phyloP scores from a whole-genome alignment of 1,140 invertebrate species.

The Rhyacophila brunnea region DNA sequence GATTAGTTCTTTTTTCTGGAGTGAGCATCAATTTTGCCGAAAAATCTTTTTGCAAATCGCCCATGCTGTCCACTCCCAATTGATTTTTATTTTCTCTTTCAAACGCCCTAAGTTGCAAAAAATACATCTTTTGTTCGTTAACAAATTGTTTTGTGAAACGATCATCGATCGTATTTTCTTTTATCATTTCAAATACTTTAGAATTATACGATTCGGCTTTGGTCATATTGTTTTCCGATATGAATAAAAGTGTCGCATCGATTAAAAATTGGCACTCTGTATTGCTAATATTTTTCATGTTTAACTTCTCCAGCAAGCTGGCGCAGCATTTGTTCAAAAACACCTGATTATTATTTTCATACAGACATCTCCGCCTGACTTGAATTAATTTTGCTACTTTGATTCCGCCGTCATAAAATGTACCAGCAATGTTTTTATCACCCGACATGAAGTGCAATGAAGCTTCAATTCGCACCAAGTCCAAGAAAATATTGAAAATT shows the following conservation, averaged over 20 bases:
- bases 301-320: slow-evolving; percentile 2
- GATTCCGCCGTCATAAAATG: slow-evolving; percentile 24
- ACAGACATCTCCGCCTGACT: slow-evolving; percentile 9
- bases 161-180: neutral
- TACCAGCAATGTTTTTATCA: slow-evolving; percentile 10
- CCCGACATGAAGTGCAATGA: slow-evolving; percentile 24
- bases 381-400: slow-evolving; percentile 19
- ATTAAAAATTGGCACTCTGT: slow-evolving; percentile 21
- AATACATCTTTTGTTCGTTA: slow-evolving; percentile 26
- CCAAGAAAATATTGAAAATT: slow-evolving; percentile 12
- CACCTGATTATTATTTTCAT: slow-evolving; percentile 3
- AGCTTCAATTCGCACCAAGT: slow-evolving; percentile 14
- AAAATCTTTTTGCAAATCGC: slow-evolving; percentile 18
- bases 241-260: slow-evolving; percentile 18
- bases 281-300: slow-evolving; percentile 6
- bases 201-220: slow-evolving; percentile 22
- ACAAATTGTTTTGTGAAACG: slow-evolving; percentile 17
- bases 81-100: slow-evolving; percentile 11
- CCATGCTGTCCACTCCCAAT: slow-evolving; percentile 4
- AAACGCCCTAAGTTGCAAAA: slow-evolving; percentile 21
- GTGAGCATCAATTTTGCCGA: slow-evolving; percentile 22
- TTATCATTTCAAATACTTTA: slow-evolving; percentile 4
- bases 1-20: slow-evolving; percentile 16
- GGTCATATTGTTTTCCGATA: slow-evolving; percentile 20
- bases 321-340: slow-evolving; percentile 8